These are phyloP conservation scores for Halisarca cf. caerulea DNA, from an alignment of 37 sponge, comb jelly and placozoan genomes.

Conservation along the genomic window DNA sequence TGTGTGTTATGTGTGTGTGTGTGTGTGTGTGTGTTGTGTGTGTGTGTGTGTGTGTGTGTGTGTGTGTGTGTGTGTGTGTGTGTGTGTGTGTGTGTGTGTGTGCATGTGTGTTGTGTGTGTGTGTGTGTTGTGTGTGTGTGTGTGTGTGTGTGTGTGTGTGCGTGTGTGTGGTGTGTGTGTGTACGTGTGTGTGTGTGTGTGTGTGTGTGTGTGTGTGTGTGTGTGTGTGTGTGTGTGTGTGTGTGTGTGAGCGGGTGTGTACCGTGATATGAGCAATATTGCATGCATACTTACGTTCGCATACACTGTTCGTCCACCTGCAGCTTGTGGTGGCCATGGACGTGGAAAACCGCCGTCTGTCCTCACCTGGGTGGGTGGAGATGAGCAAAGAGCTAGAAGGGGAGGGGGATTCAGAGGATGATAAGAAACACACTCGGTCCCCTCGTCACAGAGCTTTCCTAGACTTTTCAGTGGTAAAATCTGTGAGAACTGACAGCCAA, in stretches of 20 bases:
- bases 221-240: slow-evolving; percentile 6
- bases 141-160: too few species aligned
- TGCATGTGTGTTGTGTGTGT: too few species aligned
- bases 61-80: too few species aligned
- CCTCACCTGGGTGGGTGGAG: background rate
- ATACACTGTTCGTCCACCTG: background rate
- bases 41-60: too few species aligned
- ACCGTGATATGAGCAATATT: background rate
- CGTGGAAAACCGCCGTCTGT: background rate
- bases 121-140: too few species aligned
- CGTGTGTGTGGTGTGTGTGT: too few species aligned
- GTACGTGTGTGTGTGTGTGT: too few species aligned
- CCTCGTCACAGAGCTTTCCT: background rate
- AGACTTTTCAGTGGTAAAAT: slow-evolving; percentile 10
- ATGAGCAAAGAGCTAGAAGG: background rate
- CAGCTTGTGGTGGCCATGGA: slow-evolving; percentile 4
- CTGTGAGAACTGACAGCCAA: background rate
- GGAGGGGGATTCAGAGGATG: background rate
- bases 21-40: too few species aligned
- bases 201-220: too few species aligned
- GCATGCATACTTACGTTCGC: background rate
- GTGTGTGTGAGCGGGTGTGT: too few species aligned
- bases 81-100: too few species aligned
- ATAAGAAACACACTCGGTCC: background rate
- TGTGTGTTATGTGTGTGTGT: too few species aligned